phyloP scores from a whole-genome alignment of 2,113 vertebrate genomes.

The Bucco capensis region DNA sequence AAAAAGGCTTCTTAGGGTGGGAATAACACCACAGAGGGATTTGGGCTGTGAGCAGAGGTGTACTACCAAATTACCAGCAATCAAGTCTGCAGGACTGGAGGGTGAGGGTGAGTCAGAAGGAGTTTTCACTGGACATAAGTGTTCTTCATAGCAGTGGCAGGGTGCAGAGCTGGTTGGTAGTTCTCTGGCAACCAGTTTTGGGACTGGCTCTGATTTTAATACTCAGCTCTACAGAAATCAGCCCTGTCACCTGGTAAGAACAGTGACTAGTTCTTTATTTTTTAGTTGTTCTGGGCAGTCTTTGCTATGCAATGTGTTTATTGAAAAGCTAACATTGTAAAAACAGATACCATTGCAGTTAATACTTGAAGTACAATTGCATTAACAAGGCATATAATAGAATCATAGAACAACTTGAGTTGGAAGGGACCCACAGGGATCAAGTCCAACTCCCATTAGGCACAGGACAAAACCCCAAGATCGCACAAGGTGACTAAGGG shows the following conservation, averaged over 20 bases:
- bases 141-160: neutral
- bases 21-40: neutral
- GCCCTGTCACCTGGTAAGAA: neutral
- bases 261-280: neutral
- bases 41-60: neutral
- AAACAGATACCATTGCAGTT: neutral
- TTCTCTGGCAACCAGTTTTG: neutral
- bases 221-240: neutral
- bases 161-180: neutral
- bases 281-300: neutral
- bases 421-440: too few relatives aligned
- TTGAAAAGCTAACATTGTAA: neutral
- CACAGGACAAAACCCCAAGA: too few relatives aligned
- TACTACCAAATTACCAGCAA: neutral
- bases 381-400: neutral
- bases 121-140: accelerated
- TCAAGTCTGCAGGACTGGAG: neutral
- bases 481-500: too few relatives aligned
- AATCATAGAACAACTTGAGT: too few relatives aligned
- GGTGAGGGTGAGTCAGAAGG: accelerated
- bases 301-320: neutral
- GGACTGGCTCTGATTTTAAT: neutral
- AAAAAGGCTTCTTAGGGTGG: neutral
- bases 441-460: too few relatives aligned
- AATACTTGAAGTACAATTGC: accelerated